Conservation (phyloP, 2,113 vertebrate genomes). For the Paedocypris sp. region DNA sequence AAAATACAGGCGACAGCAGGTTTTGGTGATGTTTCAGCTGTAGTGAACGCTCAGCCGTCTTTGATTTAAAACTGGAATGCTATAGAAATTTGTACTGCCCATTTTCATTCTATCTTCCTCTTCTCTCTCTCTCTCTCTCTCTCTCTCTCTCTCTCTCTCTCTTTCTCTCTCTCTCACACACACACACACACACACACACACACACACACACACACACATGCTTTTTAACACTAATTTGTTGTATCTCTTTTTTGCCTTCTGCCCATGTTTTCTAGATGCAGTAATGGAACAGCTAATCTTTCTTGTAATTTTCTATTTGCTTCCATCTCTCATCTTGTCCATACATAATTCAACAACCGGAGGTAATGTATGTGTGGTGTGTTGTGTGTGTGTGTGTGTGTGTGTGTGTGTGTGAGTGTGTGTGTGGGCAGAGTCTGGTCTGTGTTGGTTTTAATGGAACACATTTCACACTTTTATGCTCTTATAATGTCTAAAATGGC, state of each 20-base stretch:
- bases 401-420: slow-evolving; percentile 19
- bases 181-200: no score
- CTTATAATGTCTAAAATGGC: slow-evolving; percentile 4
- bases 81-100: slow-evolving; percentile 1
- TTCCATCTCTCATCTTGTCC: slow-evolving; percentile 54
- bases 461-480: neutral
- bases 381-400: slow-evolving; percentile 27
- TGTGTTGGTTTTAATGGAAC: slow-evolving; percentile 18
- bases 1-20: slow-evolving; percentile 1
- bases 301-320: slow-evolving; percentile 47
- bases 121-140: neutral
- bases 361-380: slow-evolving; percentile 55
- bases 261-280: slow-evolving; percentile 58
- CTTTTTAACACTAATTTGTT: no score
- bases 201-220: no score
- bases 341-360: slow-evolving; percentile 64
- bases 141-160: slow-evolving; percentile 11
- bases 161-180: slow-evolving; percentile 1
- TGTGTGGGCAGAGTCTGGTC: slow-evolving; percentile 10
- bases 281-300: slow-evolving; percentile 54
- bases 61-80: neutral
- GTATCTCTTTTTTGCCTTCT: slow-evolving; percentile 21
- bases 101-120: neutral
- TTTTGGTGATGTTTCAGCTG: neutral
- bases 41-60: no score